A percentile compares a stretch with the other conserved stretches of the same genome.
Conservation (phyloP, 2,797 vertebrate genomes). For the Pyrocephalus nanus region DNA sequence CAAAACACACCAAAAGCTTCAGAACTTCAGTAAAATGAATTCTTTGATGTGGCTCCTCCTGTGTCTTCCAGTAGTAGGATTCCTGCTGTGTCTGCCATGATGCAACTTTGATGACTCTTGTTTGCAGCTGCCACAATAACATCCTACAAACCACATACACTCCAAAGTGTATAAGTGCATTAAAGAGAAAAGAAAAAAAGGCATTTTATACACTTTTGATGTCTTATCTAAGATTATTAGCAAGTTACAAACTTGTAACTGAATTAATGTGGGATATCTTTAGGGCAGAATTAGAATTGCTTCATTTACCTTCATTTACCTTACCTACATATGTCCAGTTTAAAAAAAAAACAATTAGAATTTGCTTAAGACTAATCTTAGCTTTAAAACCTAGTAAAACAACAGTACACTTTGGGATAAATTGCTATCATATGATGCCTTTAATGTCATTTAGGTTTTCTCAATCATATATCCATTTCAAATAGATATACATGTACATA, state of each 20-base stretch:
- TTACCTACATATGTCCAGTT: neutral
- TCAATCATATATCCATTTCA: neutral
- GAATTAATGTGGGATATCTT: neutral
- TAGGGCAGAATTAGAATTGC: neutral
- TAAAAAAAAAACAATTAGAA: neutral
- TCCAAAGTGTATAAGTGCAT: too few species aligned
- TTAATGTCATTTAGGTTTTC: neutral
- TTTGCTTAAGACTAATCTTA: neutral
- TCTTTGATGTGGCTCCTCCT: neutral
- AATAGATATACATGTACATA: rapidly evolving
- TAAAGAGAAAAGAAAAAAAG: neutral
- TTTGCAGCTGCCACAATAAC: neutral
- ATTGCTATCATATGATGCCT: rapidly evolving
- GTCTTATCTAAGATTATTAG: neutral
- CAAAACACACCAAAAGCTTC: neutral
- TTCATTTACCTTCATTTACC: neutral
- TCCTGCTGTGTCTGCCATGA: neutral
- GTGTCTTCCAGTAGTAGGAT: neutral
- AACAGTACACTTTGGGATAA: neutral
- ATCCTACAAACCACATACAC: neutral
- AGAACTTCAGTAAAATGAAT: neutral
- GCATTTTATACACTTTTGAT: neutral
- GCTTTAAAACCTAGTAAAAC: neutral
- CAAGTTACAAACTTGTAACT: neutral
- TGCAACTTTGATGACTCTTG: neutral